These are phyloP conservation scores for Ciconia stormi DNA, from an alignment of 2,113 vertebrate species.

Conservation along the genomic window DNA sequence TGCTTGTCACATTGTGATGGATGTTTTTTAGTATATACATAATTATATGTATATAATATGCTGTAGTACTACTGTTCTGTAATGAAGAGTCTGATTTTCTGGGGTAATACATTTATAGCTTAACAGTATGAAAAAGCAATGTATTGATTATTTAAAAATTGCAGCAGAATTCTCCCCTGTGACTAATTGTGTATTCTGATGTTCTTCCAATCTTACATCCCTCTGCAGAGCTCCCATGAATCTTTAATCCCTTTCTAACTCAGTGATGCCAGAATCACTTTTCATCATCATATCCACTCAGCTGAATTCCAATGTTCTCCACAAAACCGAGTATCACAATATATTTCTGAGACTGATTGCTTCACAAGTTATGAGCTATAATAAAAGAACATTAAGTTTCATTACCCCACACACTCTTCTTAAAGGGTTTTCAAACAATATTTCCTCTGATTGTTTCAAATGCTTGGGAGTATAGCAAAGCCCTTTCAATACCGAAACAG, in stretches of 20 bases:
- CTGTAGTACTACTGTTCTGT: not conserved
- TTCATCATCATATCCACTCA: constrained; percentile 46
- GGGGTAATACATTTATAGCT: constrained; percentile 51
- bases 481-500: not conserved
- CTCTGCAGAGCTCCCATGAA: constrained; percentile 62
- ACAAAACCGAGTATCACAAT: not conserved
- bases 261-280: constrained; percentile 63
- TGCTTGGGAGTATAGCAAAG: not conserved
- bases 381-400: not conserved
- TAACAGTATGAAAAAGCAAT: constrained; percentile 46
- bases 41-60: not conserved
- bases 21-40: not conserved
- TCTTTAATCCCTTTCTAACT: constrained; percentile 72
- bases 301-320: constrained; percentile 42
- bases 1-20: not conserved
- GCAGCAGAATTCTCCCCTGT: constrained; percentile 37
- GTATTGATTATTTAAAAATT: constrained; percentile 63
- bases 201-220: constrained; percentile 18
- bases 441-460: not conserved
- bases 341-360: not conserved
- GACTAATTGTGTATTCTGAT: constrained; percentile 64
- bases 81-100: constrained; percentile 44
- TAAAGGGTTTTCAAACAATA: not conserved
- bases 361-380: not conserved
- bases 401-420: not conserved